These are phyloP conservation scores for Tylochromis polylepis DNA, from an alignment of 2,113 vertebrate species.

Conservation along the genomic window DNA sequence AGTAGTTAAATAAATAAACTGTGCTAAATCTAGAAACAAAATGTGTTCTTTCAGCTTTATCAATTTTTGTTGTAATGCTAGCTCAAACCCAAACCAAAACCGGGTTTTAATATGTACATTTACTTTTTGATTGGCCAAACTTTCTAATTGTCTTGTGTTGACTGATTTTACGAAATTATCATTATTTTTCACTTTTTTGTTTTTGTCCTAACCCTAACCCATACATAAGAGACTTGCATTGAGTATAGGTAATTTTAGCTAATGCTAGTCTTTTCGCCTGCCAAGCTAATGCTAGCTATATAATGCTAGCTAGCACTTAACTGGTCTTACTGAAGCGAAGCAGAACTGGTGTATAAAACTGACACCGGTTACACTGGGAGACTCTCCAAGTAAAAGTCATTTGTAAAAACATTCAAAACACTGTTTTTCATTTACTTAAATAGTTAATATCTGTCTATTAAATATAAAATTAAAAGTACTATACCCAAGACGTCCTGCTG, in stretches of 20 bases:
- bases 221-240: background rate
- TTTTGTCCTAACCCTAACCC: background rate
- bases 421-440: rapidly evolving
- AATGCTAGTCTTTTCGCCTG: rapidly evolving
- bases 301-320: background rate
- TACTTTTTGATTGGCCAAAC: background rate
- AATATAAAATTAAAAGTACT: rapidly evolving
- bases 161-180: background rate
- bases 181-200: background rate
- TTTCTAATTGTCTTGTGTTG: background rate
- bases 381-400: background rate
- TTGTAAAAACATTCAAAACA: background rate
- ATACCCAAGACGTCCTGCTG: background rate
- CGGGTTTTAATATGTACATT: rapidly evolving
- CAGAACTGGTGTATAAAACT: background rate
- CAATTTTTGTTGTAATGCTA: rapidly evolving
- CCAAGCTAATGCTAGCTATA: background rate
- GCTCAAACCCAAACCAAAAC: background rate
- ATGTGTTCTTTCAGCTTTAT: background rate
- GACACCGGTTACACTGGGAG: background rate
- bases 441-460: background rate
- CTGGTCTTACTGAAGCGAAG: background rate
- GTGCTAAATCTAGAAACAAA: background rate
- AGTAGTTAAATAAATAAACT: background rate
- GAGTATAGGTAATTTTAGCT: background rate